Conservation (phyloP, 2,888 invertebrate species). For the Drosophila antonietae region DNA sequence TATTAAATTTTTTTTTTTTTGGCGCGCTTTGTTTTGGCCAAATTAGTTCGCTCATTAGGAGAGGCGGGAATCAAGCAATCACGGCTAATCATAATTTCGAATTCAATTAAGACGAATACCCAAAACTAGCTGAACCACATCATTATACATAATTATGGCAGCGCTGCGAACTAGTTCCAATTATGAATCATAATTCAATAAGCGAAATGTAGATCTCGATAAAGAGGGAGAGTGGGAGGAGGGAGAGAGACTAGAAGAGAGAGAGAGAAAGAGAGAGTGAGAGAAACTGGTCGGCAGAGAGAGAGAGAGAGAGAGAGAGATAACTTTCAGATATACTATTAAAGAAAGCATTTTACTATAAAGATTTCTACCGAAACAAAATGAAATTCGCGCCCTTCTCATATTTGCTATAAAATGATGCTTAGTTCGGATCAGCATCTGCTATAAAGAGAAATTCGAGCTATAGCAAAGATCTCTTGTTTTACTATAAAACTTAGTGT, state of each 20-base stretch:
- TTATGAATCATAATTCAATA: neutral
- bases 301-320: neutral
- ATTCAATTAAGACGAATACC: constrained; percentile 15
- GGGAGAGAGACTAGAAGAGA: neutral
- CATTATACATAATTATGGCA: neutral
- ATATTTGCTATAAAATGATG: too few species aligned
- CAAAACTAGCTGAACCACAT: neutral
- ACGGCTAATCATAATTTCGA: constrained; percentile 2
- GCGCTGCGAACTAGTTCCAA: neutral
- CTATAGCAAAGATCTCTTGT: neutral
- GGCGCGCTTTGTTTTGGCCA: neutral
- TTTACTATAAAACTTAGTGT: neutral
- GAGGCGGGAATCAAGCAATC: constrained; percentile 3
- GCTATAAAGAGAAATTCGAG: neutral
- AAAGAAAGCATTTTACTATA: neutral
- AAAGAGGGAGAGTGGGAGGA: neutral
- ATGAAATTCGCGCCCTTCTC: too few species aligned
- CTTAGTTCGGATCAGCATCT: neutral
- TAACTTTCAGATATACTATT: neutral
- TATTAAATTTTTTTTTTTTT: neutral
- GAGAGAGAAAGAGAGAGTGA: neutral
- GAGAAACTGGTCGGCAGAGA: neutral
- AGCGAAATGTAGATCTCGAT: neutral
- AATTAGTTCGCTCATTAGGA: constrained; percentile 5
- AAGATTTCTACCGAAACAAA: neutral